phyloP scores from a whole-genome alignment of 2,797 vertebrate genomes.

The Gallinago solitaria region DNA sequence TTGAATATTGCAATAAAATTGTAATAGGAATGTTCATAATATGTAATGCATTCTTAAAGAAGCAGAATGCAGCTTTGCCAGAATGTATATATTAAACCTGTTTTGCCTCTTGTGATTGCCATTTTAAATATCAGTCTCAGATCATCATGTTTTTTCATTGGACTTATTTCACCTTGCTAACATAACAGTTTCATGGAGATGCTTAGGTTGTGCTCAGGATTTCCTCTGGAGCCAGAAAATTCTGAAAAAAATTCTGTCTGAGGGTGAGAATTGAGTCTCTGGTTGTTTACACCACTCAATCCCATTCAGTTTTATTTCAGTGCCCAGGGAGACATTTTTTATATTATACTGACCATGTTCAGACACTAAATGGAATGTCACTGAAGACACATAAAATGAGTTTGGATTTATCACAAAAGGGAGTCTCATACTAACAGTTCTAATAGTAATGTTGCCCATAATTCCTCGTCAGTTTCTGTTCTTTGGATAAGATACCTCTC shows the following conservation, averaged over 20 bases:
- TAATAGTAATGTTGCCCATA: neutral
- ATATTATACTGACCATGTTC: neutral
- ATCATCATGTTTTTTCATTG: neutral
- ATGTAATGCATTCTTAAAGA: conserved; percentile 8
- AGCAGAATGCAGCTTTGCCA: conserved; percentile 4
- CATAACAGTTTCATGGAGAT: neutral
- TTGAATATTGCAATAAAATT: conserved; percentile 46
- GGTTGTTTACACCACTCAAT: neutral
- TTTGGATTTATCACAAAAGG: neutral
- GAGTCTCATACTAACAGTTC: neutral
- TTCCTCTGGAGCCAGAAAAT: neutral
- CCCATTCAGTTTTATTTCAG: neutral
- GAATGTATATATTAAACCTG: neutral
- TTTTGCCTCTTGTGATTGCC: conserved; percentile 27
- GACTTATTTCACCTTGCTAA: neutral
- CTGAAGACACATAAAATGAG: neutral
- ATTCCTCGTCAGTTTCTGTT: neutral
- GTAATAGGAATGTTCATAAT: conserved; percentile 31
- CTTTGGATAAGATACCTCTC: neutral
- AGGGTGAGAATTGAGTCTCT: neutral
- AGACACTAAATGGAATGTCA: neutral
- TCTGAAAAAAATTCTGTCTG: neutral
- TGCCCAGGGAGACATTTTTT: neutral
- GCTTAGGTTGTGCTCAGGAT: neutral
- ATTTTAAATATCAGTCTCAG: neutral